phyloP scores from a whole-genome alignment of 37 sponge, comb jelly and placozoan genomes.

The Agelas oroides region DNA sequence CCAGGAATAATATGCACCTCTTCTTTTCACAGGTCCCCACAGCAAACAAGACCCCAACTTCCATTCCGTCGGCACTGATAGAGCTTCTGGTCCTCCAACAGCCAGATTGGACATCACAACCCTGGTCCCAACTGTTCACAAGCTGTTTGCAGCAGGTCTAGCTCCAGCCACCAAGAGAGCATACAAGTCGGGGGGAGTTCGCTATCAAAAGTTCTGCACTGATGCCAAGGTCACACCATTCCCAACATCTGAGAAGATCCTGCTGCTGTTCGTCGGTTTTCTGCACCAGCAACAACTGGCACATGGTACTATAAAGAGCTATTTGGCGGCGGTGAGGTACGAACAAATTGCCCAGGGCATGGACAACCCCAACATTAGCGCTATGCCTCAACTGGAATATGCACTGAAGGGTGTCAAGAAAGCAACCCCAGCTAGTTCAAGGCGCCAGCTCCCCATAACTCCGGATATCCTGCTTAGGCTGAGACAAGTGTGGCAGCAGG shows the following conservation, averaged over 20 bases:
- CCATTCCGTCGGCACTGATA: background rate
- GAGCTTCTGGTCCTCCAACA: background rate
- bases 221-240: background rate
- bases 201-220: slow-evolving; percentile 42
- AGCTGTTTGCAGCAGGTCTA: background rate
- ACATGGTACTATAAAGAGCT: slow-evolving; percentile 17
- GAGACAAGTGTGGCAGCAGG: too few species aligned
- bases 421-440: too few species aligned
- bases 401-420: background rate
- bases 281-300: background rate
- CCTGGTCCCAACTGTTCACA: slow-evolving; percentile 5
- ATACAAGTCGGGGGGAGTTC: slow-evolving; percentile 31
- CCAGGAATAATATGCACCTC: background rate
- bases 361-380: background rate
- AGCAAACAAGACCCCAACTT: background rate
- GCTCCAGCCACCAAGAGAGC: slow-evolving; percentile 37
- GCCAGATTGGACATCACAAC: slow-evolving; percentile 48
- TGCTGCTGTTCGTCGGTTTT: slow-evolving; percentile 11
- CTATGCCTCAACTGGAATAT: background rate
- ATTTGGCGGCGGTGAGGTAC: slow-evolving; percentile 33
- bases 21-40: slow-evolving; percentile 1
- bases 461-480: too few species aligned
- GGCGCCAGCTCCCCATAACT: too few species aligned
- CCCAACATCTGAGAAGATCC: background rate
- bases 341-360: slow-evolving; percentile 17